Conservation (phyloP, 2,113 vertebrate species). For the Piprites chloris region DNA sequence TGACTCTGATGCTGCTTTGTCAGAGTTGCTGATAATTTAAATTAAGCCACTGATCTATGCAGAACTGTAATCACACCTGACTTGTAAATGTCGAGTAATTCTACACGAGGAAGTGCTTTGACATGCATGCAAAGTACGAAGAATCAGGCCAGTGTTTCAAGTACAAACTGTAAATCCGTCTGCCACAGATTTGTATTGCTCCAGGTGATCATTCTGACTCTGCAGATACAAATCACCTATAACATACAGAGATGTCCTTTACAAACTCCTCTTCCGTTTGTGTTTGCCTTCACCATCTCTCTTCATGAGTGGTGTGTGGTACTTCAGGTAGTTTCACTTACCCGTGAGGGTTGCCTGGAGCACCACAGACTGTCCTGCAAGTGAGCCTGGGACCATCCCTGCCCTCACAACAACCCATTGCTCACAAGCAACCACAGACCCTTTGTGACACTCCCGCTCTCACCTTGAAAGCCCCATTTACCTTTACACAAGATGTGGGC, state of each 20-base stretch:
- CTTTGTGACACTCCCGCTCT: neutral
- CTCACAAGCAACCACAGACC: neutral
- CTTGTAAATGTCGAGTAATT: neutral
- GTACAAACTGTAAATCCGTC: neutral
- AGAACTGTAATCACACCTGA: neutral
- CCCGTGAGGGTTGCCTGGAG: neutral
- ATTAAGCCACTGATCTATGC: neutral
- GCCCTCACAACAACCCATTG: neutral
- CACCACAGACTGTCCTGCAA: neutral
- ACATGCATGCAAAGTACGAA: neutral
- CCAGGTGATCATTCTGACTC: neutral
- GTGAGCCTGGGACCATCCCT: neutral
- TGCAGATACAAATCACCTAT: neutral
- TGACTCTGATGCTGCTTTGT: neutral
- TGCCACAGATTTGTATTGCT: neutral
- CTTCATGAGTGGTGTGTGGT: neutral
- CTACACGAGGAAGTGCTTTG: neutral
- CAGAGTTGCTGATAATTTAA: neutral
- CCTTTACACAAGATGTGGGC: neutral
- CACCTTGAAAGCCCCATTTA: neutral
- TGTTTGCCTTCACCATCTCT: neutral
- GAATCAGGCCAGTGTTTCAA: neutral
- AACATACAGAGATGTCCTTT: neutral
- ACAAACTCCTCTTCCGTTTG: neutral
- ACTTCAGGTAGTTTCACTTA: neutral